Evolutionary conservation across 2,888 invertebrate genomes (phyloP), one percentile per base, ranked within the genome.

Genomic region (Melitaea athalia): DNA sequence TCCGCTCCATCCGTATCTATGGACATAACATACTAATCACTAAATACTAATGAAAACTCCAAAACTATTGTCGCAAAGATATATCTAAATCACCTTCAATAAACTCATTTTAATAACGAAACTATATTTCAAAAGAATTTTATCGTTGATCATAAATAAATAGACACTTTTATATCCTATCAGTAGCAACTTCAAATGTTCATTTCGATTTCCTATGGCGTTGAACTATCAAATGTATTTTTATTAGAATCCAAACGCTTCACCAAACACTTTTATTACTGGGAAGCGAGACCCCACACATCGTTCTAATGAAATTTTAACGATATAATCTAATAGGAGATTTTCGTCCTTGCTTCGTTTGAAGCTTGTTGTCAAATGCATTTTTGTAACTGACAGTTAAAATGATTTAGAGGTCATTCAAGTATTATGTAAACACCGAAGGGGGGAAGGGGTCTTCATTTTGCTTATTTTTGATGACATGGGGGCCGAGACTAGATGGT

Each of bases 301-400:
- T 47, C 68, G 68, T 68, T 68, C 60, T 61, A 47, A 64, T 64
- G 64, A 60, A 68, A 68, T 42, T 57, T n/a, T 38, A 61, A 24
- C 62, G 24, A 47, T 45, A 24, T n/a, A 43, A 53, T 31, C 31
- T n/a, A 60, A n/a, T 47, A 42, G n/a, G n/a, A 24, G 12, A 6
- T 53, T 61, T n/a, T 55, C 38, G 55, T 17, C 15, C 7, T 50
- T 15, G 47, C 38, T 52, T 52, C 15, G 14, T 8, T 17, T 52
- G 10, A 14, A 52, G 10, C 15, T n/a, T 8, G 1, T 24, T 52
- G 24, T 49, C 47, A 49, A 49, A 49, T 5, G 47, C 47, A 49
- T 49, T 45, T 38, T 38, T 38, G 38, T 7, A 38, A 7, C 38
- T 24, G 24, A 24, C 1, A 24, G 24, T 24, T 24, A 24, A 24